Conservation (phyloP, 2,888 invertebrate species). For the Trileptium ribeirensis region DNA sequence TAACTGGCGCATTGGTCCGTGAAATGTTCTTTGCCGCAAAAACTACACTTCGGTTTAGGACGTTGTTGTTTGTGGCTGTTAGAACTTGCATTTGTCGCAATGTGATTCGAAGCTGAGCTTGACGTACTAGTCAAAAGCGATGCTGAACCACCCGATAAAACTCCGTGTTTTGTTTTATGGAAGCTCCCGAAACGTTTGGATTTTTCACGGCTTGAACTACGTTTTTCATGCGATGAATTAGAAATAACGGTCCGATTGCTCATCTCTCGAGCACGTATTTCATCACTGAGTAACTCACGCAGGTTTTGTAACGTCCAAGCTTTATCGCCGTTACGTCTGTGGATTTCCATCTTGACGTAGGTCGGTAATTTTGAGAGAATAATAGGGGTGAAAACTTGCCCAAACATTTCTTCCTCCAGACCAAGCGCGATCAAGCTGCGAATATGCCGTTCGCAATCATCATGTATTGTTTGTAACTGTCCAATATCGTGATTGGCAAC, state of each 20-base stretch:
- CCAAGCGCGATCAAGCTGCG: not conserved
- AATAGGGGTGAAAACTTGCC: constrained; percentile 1
- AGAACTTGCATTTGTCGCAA: too few relatives aligned
- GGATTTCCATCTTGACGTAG: not conserved
- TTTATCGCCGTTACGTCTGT: not conserved
- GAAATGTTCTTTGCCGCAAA: not conserved
- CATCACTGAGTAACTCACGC: not conserved
- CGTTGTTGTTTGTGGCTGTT: not conserved
- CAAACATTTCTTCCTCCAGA: not conserved
- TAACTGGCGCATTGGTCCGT: not conserved
- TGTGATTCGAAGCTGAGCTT: too few relatives aligned
- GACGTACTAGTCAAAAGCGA: not conserved
- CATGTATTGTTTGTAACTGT: not conserved
- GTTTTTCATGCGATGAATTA: not conserved
- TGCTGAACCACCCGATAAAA: not conserved
- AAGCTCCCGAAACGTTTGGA: not conserved
- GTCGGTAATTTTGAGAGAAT: not conserved
- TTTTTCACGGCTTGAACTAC: not conserved
- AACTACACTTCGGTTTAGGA: not conserved
- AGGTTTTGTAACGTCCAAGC: not conserved
- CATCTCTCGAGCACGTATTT: not conserved
- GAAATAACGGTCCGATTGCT: not conserved
- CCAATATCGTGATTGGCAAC: not conserved
- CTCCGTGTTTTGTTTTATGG: not conserved
- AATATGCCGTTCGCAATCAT: not conserved